These are phyloP conservation scores for Serripes groenlandicus DNA, from an alignment of 2,888 invertebrate species.

Conservation along the genomic window DNA sequence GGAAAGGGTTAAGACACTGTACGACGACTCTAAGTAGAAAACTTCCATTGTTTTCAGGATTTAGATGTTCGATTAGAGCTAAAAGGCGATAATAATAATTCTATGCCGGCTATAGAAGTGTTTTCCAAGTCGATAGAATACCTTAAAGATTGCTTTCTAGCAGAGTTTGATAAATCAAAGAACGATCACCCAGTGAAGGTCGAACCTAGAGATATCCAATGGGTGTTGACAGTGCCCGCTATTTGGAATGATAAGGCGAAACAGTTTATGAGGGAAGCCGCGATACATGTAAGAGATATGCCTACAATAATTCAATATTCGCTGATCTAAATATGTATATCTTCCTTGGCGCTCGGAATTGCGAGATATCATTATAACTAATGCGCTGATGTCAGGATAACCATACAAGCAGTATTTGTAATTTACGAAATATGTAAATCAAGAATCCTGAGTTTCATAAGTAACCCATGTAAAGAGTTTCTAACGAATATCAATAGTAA, in stretches of 20 bases:
- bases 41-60: neutral
- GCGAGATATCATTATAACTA: too few relatives aligned
- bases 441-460: too few relatives aligned
- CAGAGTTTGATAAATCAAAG: neutral
- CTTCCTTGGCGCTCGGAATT: too few relatives aligned
- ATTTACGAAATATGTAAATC: too few relatives aligned
- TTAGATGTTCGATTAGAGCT: neutral
- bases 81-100: neutral
- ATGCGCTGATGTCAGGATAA: too few relatives aligned
- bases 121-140: constrained; percentile 13
- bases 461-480: too few relatives aligned
- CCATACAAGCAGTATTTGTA: too few relatives aligned
- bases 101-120: constrained; percentile 5
- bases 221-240: constrained; percentile 14
- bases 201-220: neutral
- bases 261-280: constrained; percentile 23
- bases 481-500: too few relatives aligned
- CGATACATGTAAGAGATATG: constrained; percentile 1
- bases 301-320: too few relatives aligned
- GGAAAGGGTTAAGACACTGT: too few relatives aligned
- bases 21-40: too few relatives aligned
- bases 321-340: too few relatives aligned
- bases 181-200: neutral
- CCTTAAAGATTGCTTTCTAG: neutral
- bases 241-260: constrained; percentile 13